These are phyloP conservation scores for Agriotes lineatus DNA, from an alignment of 2,888 invertebrate species.

Conservation along the genomic window DNA sequence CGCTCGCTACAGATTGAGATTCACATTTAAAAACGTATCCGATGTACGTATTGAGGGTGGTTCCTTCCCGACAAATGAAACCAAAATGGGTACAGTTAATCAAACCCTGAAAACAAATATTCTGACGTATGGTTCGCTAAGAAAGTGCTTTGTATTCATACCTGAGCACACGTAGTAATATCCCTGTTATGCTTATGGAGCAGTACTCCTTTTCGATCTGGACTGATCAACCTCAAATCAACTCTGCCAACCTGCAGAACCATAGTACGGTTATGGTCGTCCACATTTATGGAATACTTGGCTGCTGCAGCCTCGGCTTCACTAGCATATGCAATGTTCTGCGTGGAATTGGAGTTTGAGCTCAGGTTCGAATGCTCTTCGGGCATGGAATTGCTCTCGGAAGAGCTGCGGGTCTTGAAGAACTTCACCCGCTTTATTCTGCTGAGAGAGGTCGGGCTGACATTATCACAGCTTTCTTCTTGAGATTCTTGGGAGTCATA, in stretches of 20 bases:
- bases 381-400: conserved; percentile 25
- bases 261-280: conserved; percentile 93
- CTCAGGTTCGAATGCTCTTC: not conserved
- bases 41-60: conserved; percentile 73
- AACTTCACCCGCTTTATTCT: conserved; percentile 36
- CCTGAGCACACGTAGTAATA: conserved; percentile 87
- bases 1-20: conserved; percentile 83
- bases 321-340: conserved; percentile 22
- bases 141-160: conserved; percentile 53
- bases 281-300: conserved; percentile 51
- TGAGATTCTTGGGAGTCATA: conserved; percentile 27
- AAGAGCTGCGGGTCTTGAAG: conserved; percentile 38
- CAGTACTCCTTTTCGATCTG: conserved; percentile 90
- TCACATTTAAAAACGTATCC: conserved; percentile 94
- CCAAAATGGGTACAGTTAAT: conserved; percentile 89
- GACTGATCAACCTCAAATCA: conserved; percentile 91
- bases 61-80: conserved; percentile 88
- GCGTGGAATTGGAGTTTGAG: conserved; percentile 14
- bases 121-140: not conserved
- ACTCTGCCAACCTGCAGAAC: conserved; percentile 89
- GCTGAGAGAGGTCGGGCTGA: conserved; percentile 35
- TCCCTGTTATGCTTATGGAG: conserved; percentile 90
- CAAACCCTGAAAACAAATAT: conserved; percentile 72
- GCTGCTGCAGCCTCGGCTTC: conserved; percentile 19
- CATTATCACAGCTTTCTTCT: conserved; percentile 39